These are phyloP conservation scores for Chiloscyllium punctatum DNA, from an alignment of 2,797 vertebrate species.

Conservation along the genomic window DNA sequence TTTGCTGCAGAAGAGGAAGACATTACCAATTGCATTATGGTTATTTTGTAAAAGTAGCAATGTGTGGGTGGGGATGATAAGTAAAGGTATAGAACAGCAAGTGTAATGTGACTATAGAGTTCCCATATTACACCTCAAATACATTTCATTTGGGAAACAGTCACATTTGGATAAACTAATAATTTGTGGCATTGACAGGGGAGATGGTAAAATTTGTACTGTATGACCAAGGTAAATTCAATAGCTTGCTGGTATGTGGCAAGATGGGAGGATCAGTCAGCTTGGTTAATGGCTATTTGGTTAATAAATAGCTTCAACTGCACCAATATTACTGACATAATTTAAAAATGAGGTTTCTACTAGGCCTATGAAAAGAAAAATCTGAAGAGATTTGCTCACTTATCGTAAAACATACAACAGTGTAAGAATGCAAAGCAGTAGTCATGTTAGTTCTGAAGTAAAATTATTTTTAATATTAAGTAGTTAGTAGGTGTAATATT, in stretches of 20 bases:
- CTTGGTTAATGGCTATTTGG: background rate
- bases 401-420: background rate
- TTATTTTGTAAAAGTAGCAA: background rate
- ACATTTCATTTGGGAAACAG: background rate
- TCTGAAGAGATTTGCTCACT: background rate
- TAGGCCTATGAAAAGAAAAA: background rate
- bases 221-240: background rate
- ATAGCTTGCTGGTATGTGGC: background rate
- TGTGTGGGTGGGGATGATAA: background rate
- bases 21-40: background rate
- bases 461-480: background rate
- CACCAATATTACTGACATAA: background rate
- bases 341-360: background rate
- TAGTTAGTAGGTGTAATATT: background rate
- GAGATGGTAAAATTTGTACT: background rate
- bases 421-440: background rate
- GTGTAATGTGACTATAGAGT: background rate
- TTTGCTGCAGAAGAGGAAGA: background rate
- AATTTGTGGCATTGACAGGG: background rate
- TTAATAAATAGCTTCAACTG: background rate
- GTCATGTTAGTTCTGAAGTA: background rate
- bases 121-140: background rate
- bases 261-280: background rate
- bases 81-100: background rate
- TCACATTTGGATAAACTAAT: background rate